Evolutionary conservation across 2,113 vertebrate species (phyloP).

Genomic region (Mormyrus lacerda): DNA sequence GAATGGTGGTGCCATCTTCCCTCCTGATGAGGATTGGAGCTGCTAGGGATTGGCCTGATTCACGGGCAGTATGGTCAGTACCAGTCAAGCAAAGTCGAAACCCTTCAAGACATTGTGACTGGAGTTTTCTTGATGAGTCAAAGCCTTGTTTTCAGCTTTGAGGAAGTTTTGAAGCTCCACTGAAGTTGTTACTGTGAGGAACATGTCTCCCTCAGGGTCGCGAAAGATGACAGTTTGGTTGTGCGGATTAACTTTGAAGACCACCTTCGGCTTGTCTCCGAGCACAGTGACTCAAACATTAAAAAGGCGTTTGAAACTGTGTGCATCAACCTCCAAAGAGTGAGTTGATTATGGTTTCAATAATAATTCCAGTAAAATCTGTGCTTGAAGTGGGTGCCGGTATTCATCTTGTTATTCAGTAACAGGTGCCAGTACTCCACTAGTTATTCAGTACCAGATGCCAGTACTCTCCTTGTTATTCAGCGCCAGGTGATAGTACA

Average conservation of each 20-base stretch:
- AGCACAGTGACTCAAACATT: conserved; percentile 42
- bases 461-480: background rate
- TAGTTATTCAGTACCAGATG: background rate
- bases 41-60: conserved; percentile 61
- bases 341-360: conserved; percentile 18
- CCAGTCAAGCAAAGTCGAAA: background rate
- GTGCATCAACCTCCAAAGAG: conserved; percentile 45
- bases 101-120: background rate
- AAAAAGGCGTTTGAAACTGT: conserved; percentile 46
- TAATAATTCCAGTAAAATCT: background rate
- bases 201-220: conserved; percentile 42
- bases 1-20: conserved; percentile 36
- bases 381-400: background rate
- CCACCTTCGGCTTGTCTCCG: conserved; percentile 49
- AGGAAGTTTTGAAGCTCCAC: background rate
- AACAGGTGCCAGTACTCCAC: background rate
- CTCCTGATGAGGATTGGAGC: conserved; percentile 47
- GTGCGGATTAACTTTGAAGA: conserved; percentile 60
- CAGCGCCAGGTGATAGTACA: background rate
- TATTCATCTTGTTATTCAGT: background rate
- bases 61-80: conserved; percentile 54
- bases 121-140: background rate
- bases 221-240: conserved; percentile 42
- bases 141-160: background rate
- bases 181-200: background rate